These are phyloP conservation scores for Sebastes alutus DNA, from an alignment of 2,797 vertebrate species.

Conservation along the genomic window DNA sequence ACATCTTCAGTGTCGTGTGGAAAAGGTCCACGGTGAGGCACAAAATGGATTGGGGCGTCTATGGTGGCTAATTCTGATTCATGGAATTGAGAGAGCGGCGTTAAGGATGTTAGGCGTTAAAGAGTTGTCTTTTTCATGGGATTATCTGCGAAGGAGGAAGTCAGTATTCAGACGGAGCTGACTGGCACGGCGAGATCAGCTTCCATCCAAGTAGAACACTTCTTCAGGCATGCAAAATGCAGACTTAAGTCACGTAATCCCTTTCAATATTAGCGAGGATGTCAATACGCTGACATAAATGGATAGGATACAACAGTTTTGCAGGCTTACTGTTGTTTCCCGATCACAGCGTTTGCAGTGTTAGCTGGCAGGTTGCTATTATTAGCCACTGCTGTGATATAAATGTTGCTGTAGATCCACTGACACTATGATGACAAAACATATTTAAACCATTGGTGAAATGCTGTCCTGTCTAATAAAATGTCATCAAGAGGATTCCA, in stretches of 20 bases:
- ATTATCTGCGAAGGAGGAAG: slow-evolving; percentile 78
- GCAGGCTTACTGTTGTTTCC: slow-evolving; percentile 53
- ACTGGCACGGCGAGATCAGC: slow-evolving; percentile 74
- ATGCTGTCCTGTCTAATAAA: slow-evolving; percentile 33
- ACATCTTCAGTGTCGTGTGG: slow-evolving; percentile 31
- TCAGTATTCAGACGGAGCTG: slow-evolving; percentile 69
- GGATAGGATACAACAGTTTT: slow-evolving; percentile 33
- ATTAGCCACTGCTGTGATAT: slow-evolving; percentile 48
- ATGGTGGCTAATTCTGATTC: slow-evolving; percentile 69
- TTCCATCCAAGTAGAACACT: slow-evolving; percentile 80
- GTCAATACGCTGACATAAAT: slow-evolving; percentile 72
- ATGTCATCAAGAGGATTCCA: slow-evolving; percentile 22
- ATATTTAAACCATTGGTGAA: slow-evolving; percentile 40
- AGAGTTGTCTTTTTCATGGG: slow-evolving; percentile 74
- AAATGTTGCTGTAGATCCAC: slow-evolving; percentile 26
- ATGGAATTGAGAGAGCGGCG: slow-evolving; percentile 59
- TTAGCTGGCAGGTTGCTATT: slow-evolving; percentile 51
- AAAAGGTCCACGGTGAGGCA: slow-evolving; percentile 36
- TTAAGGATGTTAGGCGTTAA: slow-evolving; percentile 77
- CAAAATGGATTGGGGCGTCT: slow-evolving; percentile 53
- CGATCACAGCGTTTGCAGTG: slow-evolving; percentile 32
- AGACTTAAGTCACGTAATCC: slow-evolving; percentile 81
- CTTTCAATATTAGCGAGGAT: slow-evolving; percentile 71
- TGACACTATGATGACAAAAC: slow-evolving; percentile 39
- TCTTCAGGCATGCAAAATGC: slow-evolving; percentile 77